Percentiles rank a stretch among this genome's conserved stretches.
These are phyloP conservation scores for Acleris holmiana DNA, from an alignment of 2,888 invertebrate genomes.

Conservation along the genomic window DNA sequence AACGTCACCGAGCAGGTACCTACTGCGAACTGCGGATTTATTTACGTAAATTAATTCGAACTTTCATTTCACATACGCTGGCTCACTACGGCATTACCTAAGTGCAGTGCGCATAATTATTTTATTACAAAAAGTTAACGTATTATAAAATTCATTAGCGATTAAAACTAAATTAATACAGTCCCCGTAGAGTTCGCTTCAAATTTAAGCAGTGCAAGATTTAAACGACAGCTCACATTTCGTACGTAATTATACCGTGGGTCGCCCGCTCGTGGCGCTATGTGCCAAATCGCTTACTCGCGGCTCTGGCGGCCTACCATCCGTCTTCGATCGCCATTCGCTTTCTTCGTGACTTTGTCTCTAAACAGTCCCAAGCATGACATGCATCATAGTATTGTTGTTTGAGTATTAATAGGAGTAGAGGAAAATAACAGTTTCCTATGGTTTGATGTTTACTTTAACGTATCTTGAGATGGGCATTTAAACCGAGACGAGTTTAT, in stretches of 20 bases:
- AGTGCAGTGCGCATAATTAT: slow-evolving; percentile 30
- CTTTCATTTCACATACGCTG: slow-evolving; percentile 28
- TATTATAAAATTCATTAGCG: slow-evolving; percentile 46
- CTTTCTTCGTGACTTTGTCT: background rate
- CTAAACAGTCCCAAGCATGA: background rate
- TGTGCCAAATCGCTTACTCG: slow-evolving; percentile 83
- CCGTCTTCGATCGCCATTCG: slow-evolving; percentile 42
- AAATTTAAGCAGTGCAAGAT: slow-evolving; percentile 80
- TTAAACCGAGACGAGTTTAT: too few relatives aligned
- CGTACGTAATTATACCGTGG: slow-evolving; percentile 79
- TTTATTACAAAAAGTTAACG: slow-evolving; percentile 30
- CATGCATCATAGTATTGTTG: background rate
- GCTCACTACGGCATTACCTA: slow-evolving; percentile 12
- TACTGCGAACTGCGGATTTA: slow-evolving; percentile 31
- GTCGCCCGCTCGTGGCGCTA: slow-evolving; percentile 70
- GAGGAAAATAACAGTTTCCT: too few relatives aligned
- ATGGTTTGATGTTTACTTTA: too few relatives aligned
- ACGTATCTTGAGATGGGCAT: too few relatives aligned
- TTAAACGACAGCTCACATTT: slow-evolving; percentile 80
- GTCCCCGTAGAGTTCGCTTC: slow-evolving; percentile 69
- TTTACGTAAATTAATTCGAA: slow-evolving; percentile 33
- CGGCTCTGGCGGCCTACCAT: slow-evolving; percentile 64
- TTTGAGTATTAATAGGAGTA: too few relatives aligned
- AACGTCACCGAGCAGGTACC: slow-evolving; percentile 32
- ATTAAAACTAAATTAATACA: slow-evolving; percentile 74